Evolutionary conservation across 2,888 invertebrate species (phyloP).

Genomic region (Bimastos eiseni): DNA sequence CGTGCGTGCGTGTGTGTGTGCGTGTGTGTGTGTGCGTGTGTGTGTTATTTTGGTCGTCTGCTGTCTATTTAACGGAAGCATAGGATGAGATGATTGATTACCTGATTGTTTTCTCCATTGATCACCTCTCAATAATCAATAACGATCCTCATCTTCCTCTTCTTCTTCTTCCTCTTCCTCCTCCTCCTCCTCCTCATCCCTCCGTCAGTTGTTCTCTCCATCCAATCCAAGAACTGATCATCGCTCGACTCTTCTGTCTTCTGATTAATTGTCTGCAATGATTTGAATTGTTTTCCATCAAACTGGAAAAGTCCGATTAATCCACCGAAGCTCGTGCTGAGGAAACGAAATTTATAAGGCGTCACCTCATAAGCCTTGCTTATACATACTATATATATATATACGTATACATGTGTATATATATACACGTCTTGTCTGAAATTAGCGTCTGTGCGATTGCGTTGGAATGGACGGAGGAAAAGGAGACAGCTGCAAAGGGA

Average conservation of each 20-base stretch:
- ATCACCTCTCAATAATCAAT: not conserved
- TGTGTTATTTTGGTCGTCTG: not conserved
- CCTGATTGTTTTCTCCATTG: not conserved
- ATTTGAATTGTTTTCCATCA: not conserved
- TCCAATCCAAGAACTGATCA: not conserved
- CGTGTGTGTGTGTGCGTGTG: not conserved
- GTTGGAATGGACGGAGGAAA: not conserved
- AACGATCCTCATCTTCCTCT: not conserved
- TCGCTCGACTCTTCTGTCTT: not conserved
- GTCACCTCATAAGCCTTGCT: not conserved
- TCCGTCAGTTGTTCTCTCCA: too few relatives aligned
- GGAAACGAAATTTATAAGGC: constrained; percentile 9
- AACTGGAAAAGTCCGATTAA: constrained; percentile 13
- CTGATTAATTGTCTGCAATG: not conserved
- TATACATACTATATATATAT: too few relatives aligned
- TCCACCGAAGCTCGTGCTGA: not conserved
- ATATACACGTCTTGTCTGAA: not conserved
- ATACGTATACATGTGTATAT: too few relatives aligned
- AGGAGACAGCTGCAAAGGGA: too few relatives aligned
- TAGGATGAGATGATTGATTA: not conserved
- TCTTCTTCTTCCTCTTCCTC: not conserved
- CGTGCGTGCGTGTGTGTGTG: too few relatives aligned
- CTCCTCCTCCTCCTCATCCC: not conserved
- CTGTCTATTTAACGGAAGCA: not conserved
- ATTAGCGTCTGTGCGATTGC: not conserved